Base-by-base conservation (phyloP, 2,113 vertebrate species). In the Anarhynchus alexandrinus region DNA sequence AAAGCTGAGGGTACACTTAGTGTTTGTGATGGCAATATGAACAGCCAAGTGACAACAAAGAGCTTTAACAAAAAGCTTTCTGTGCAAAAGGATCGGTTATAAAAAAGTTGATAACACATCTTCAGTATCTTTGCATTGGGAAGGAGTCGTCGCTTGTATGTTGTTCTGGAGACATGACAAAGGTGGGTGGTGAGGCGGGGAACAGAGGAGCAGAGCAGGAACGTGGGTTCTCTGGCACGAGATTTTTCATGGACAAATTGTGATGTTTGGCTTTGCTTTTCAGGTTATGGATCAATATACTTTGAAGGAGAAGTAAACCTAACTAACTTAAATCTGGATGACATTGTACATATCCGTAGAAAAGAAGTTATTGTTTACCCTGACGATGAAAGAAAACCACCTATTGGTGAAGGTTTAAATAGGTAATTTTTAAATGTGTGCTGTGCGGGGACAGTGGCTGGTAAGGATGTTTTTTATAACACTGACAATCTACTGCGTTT, bases 281-380 rank as follows among this genome's bases (percentile, higher is more conserved):
- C 96, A 99, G 99, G 99, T 59, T 99, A 99, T 25, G 99, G 99
- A 13, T 99, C 99, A 0, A 98, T 99, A 86, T 99, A 98, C 97
- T 99, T 99, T 15, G 98, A 99, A 55, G 99, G 99, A 9, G 98
- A 98, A 78, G 96, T 99, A 30, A 99, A 99, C 65, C 90, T 99
- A 36, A 98, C 98, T 1, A 98, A 99, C 81, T 71, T 99, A 67
- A 99, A 99, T 90, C 98, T 99, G 14, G 99, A 99, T 57, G 99
- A 99, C 42, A 99, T 99, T 0, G 99, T 99, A 10, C 99, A 99
- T 89, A 99, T 99, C 95, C 98, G 99, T 61, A 98, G 99, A 34
- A 99, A 99, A 97, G 99, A 99, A 94, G 99, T 99, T 36, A 99
- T 99, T 8, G 98, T 99, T 29, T 99, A 99, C 91, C 98, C 99